Conservation (phyloP, 2,888 invertebrate species). For the Eurois occulta region DNA sequence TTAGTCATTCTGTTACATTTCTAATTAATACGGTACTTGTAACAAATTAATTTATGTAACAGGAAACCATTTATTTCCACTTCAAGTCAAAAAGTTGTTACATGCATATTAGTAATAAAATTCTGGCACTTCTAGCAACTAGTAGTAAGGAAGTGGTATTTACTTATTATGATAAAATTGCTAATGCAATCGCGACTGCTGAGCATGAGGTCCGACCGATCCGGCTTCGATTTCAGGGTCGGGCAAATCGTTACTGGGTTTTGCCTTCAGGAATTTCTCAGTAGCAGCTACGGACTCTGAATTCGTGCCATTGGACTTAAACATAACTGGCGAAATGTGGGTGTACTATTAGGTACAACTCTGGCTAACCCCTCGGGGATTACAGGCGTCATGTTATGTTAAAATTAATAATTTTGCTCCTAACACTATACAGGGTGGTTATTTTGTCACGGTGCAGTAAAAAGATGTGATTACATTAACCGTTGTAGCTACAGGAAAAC, state of each 20-base stretch:
- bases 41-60: conserved; percentile 24
- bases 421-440: neutral
- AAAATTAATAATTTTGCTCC: neutral
- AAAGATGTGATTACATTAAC: neutral
- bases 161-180: conserved; percentile 9
- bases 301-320: no score
- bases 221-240: no score
- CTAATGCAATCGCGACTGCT: neutral
- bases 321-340: no score
- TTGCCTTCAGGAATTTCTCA: no score
- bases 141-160: conserved; percentile 1
- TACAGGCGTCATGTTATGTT: neutral
- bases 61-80: conserved; percentile 21
- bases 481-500: no score
- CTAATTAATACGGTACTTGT: conserved; percentile 34
- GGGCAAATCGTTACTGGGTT: no score
- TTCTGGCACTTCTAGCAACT: conserved; percentile 3
- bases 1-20: conserved; percentile 36
- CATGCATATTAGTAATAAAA: conserved; percentile 15
- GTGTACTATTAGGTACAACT: no score
- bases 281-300: no score
- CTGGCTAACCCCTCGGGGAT: no score
- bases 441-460: neutral
- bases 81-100: conserved; percentile 11
- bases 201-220: no score